Percentiles rank a stretch among this genome's conserved stretches.
Conservation (phyloP, 2,888 invertebrate genomes). For the Dolichomitus sp. region DNA sequence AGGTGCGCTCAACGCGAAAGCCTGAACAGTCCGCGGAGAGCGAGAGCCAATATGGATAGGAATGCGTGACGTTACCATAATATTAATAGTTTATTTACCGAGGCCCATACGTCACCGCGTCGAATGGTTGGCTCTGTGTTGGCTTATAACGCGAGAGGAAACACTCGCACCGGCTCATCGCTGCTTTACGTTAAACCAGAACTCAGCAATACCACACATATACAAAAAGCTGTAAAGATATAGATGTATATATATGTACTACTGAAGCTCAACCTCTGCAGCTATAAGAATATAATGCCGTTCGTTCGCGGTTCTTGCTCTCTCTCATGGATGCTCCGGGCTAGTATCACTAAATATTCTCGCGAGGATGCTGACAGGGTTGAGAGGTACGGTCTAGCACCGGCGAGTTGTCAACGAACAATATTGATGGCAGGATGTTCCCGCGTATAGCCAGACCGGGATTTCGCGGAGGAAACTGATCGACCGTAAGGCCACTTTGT, state of each 20-base stretch:
- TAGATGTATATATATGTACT: slow-evolving; percentile 19
- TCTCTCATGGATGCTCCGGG: slow-evolving; percentile 77
- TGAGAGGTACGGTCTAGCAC: slow-evolving; percentile 73
- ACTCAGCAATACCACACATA: slow-evolving; percentile 32
- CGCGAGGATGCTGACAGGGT: slow-evolving; percentile 81
- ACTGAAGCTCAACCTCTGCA: slow-evolving; percentile 20
- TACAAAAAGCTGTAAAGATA: slow-evolving; percentile 19
- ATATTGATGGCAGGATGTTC: slow-evolving; percentile 84
- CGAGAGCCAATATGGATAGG: slow-evolving; percentile 85
- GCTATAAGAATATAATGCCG: slow-evolving; percentile 33
- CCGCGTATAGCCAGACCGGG: slow-evolving; percentile 45
- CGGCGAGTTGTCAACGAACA: slow-evolving; percentile 82
- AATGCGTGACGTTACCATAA: slow-evolving; percentile 86
- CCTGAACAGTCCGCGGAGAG: slow-evolving; percentile 67
- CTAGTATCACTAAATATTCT: slow-evolving; percentile 85
- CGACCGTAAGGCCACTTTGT: slow-evolving; percentile 24
- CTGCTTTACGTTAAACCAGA: slow-evolving; percentile 31
- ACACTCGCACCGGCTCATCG: slow-evolving; percentile 20
- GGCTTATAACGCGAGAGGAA: slow-evolving; percentile 57
- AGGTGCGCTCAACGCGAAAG: slow-evolving; percentile 68
- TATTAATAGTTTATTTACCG: slow-evolving; percentile 86
- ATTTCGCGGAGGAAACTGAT: slow-evolving; percentile 47
- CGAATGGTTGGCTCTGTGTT: slow-evolving; percentile 61
- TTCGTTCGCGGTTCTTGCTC: slow-evolving; percentile 41
- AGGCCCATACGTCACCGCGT: slow-evolving; percentile 84